A percentile compares a stretch with the other conserved stretches of the same genome.
phyloP scores from a whole-genome alignment of 2,888 invertebrate species.

The Morpho helenor region DNA sequence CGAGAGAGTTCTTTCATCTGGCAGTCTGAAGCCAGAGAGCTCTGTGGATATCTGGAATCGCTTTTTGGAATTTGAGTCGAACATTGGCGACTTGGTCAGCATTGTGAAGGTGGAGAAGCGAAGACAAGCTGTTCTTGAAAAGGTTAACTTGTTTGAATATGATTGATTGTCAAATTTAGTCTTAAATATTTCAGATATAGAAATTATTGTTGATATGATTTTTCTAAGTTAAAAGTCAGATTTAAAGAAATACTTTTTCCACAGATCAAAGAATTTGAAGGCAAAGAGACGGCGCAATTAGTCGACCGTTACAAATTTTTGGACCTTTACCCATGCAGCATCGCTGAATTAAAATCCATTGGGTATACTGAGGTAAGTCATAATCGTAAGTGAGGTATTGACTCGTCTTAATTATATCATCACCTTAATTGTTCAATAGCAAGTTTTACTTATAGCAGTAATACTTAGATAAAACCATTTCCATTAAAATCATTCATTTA shows the following conservation, averaged over 20 bases:
- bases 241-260: conserved; percentile 16
- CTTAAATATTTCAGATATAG: no score
- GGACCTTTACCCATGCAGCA: conserved; percentile 95
- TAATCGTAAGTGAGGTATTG: no score
- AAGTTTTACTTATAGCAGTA: no score
- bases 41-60: conserved; percentile 99
- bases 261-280: conserved; percentile 96
- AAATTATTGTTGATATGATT: no score
- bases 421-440: no score
- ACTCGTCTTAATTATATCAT: no score
- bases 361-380: conserved; percentile 86
- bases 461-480: no score
- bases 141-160: conserved; percentile 70
- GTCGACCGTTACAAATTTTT: conserved; percentile 98
- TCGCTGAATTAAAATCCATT: conserved; percentile 93
- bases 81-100: conserved; percentile 97
- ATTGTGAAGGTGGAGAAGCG: conserved; percentile 98
- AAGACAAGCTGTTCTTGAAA: conserved; percentile 93
- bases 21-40: conserved; percentile 93
- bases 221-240: no score
- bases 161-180: no score
- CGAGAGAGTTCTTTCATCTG: conserved; percentile 96
- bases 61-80: conserved; percentile 98
- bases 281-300: conserved; percentile 97
- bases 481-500: no score